Percentiles rank a stretch among this genome's conserved stretches.
phyloP scores from a whole-genome alignment of 2,797 vertebrate species.

The Paratrypauchen microcephalus region DNA sequence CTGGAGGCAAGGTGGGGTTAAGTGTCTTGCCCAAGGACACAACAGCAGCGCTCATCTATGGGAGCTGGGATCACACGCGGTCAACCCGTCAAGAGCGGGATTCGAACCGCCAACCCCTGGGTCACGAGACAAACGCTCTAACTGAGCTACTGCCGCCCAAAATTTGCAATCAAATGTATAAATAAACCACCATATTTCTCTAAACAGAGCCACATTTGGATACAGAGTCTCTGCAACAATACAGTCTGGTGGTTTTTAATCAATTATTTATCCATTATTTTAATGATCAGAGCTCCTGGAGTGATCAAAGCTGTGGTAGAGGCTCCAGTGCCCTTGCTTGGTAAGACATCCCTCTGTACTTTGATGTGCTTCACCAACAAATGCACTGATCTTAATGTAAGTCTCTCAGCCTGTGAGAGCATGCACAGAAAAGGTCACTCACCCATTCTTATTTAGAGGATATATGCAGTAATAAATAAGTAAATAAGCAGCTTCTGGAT shows the following conservation, averaged over 20 bases:
- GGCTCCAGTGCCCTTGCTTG: conserved; percentile 74
- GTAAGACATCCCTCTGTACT: conserved; percentile 74
- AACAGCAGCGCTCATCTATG: no score
- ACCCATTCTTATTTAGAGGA: conserved; percentile 37
- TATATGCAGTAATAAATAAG: conserved; percentile 2
- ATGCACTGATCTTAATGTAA: conserved; percentile 77
- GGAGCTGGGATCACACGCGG: no score
- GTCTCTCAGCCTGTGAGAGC: conserved; percentile 57
- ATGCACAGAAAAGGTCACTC: conserved; percentile 58
- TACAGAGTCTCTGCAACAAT: conserved; percentile 75
- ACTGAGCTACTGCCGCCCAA: no score
- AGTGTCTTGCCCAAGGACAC: no score
- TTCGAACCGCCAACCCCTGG: no score
- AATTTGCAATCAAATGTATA: no score
- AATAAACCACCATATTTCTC: conserved; percentile 20
- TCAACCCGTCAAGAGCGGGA: no score
- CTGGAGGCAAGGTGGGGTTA: no score
- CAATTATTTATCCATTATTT: conserved; percentile 87
- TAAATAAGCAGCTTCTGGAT: neutral
- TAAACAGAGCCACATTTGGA: conserved; percentile 68
- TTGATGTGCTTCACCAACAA: conserved; percentile 83
- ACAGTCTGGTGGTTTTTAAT: conserved; percentile 80
- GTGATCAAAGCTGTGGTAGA: conserved; percentile 80
- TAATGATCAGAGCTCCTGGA: conserved; percentile 82
- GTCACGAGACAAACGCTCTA: no score